These are phyloP conservation scores for Podiceps cristatus DNA, from an alignment of 2,113 vertebrate species.

Conservation along the genomic window DNA sequence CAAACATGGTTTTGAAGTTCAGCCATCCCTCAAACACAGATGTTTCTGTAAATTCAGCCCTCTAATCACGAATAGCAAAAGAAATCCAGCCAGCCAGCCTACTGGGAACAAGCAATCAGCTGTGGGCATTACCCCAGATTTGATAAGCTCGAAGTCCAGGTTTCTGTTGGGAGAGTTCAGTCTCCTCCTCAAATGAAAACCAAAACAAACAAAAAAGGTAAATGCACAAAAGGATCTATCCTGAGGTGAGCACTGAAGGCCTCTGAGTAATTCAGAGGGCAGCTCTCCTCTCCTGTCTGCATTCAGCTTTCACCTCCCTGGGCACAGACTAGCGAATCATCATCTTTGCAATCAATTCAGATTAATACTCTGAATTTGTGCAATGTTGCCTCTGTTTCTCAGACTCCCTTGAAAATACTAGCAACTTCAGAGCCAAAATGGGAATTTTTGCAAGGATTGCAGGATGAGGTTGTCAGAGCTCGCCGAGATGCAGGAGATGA, in stretches of 20 bases:
- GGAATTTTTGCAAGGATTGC: neutral
- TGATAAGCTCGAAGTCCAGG: neutral
- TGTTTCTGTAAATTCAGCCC: neutral
- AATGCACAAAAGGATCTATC: neutral
- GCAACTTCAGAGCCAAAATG: neutral
- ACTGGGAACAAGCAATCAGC: neutral
- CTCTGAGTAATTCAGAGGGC: neutral
- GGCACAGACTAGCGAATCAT: neutral
- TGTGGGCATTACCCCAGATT: fast-evolving
- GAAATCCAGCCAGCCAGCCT: neutral
- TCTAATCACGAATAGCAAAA: neutral
- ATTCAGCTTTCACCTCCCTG: neutral
- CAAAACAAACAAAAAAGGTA: neutral
- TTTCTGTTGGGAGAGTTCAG: neutral
- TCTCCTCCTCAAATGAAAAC: neutral
- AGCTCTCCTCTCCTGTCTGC: neutral
- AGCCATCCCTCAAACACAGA: neutral
- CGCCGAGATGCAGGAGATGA: fast-evolving
- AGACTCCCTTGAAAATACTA: neutral
- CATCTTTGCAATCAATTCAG: neutral
- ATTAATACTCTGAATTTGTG: neutral
- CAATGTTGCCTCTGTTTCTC: neutral
- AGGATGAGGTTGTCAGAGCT: neutral
- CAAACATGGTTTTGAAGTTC: neutral
- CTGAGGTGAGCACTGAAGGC: neutral